These are phyloP conservation scores for Pseudomyrmex flavicornis DNA, from an alignment of 1,140 invertebrate species.

Conservation along the genomic window DNA sequence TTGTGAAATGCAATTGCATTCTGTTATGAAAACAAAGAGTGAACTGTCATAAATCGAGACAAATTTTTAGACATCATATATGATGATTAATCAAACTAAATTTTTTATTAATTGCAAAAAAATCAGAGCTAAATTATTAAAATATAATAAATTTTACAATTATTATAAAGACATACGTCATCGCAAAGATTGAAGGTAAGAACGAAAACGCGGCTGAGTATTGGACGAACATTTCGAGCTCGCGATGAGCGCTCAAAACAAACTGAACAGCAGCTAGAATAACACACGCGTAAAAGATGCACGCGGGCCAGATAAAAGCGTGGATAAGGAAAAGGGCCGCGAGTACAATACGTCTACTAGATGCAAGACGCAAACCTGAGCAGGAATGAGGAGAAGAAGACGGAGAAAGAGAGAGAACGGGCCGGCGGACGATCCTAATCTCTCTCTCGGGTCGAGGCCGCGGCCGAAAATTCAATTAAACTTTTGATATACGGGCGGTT, in stretches of 20 bases:
- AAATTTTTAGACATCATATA: neutral
- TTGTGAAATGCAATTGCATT: neutral
- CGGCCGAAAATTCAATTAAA: constrained; percentile 85
- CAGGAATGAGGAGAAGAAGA: neutral
- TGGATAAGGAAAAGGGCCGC: constrained; percentile 19
- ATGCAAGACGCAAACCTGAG: constrained; percentile 19
- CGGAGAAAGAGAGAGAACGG: constrained; percentile 24
- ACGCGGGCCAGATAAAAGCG: constrained; percentile 56
- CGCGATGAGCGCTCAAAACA: neutral
- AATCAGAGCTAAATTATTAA: too few relatives aligned
- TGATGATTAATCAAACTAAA: too few relatives aligned
- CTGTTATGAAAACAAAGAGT: neutral
- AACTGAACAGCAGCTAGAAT: constrained; percentile 67
- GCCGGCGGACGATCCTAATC: constrained; percentile 82
- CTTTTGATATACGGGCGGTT: constrained; percentile 85
- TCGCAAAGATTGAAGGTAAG: too few relatives aligned
- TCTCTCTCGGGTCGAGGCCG: constrained; percentile 74
- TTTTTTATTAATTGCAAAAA: neutral
- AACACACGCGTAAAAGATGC: constrained; percentile 63
- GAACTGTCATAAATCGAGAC: neutral
- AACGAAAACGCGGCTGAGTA: neutral
- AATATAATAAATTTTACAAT: neutral
- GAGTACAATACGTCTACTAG: constrained; percentile 38
- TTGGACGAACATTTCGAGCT: neutral
- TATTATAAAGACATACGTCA: too few relatives aligned